phyloP scores from a whole-genome alignment of 2,797 vertebrate genomes.

The Pipistrellus kuhlii region DNA sequence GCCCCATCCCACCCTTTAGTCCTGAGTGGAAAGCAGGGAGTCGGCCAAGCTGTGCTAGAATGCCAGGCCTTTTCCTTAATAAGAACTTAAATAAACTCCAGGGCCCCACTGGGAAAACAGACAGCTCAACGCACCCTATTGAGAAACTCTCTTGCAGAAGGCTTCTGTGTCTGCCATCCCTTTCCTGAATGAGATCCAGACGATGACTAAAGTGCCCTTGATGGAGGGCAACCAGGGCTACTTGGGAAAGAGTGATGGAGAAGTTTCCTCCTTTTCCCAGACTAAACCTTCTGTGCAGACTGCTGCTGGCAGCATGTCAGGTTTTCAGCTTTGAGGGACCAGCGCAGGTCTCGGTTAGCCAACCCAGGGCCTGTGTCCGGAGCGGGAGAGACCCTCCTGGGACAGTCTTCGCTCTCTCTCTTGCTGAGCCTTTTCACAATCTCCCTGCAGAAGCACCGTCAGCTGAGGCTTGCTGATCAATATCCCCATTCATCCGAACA shows the following conservation, averaged over 20 bases:
- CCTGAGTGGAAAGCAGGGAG: constrained; percentile 53
- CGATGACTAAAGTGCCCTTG: constrained; percentile 53
- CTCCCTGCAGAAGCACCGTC: background rate
- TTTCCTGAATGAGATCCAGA: constrained; percentile 35
- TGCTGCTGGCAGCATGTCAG: background rate
- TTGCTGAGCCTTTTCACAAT: background rate
- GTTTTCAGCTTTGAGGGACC: background rate
- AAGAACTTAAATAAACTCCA: constrained; percentile 68
- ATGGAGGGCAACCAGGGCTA: constrained; percentile 49
- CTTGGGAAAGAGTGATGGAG: background rate
- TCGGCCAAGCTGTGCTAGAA: background rate
- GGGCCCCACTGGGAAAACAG: constrained; percentile 55
- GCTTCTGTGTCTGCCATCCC: background rate
- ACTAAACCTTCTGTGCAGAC: background rate
- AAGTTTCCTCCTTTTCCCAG: constrained; percentile 48
- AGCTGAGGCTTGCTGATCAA: background rate
- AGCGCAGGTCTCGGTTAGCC: background rate
- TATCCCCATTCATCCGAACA: background rate
- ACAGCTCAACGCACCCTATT: background rate
- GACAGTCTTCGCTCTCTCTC: background rate
- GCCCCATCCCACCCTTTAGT: background rate
- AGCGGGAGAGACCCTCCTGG: background rate
- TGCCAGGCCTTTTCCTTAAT: constrained; percentile 32
- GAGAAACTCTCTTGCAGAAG: constrained; percentile 24
- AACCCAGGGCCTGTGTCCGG: background rate